Conservation (phyloP, 2,797 vertebrate species). For the Mormyrops boulengeri region DNA sequence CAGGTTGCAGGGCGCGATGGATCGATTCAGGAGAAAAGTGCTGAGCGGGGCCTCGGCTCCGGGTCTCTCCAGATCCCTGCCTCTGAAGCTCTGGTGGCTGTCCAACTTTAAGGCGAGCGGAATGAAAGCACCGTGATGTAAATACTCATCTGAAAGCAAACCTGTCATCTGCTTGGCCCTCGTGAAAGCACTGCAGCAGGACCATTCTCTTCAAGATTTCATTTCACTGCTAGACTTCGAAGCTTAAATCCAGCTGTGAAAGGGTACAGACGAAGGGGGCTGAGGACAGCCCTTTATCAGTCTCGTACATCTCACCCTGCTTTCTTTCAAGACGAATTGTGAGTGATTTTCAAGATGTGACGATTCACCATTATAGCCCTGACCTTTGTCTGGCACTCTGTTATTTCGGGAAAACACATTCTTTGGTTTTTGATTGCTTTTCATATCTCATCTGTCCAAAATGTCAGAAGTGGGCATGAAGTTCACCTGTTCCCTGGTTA, state of each 20-base stretch:
- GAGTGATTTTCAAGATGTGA: constrained; percentile 29
- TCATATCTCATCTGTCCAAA: constrained; percentile 20
- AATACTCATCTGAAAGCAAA: not conserved
- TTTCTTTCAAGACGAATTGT: constrained; percentile 19
- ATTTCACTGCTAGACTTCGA: not conserved
- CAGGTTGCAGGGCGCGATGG: not conserved
- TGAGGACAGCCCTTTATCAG: constrained; percentile 16
- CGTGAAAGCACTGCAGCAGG: not conserved
- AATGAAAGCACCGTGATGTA: not conserved
- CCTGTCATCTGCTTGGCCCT: not conserved
- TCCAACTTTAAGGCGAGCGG: not conserved
- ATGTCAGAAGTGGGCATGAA: constrained; percentile 37
- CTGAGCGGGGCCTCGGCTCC: not conserved
- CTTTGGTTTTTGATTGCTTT: constrained; percentile 36
- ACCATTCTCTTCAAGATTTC: constrained; percentile 1
- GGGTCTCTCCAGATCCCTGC: not conserved
- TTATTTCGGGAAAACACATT: constrained; percentile 27
- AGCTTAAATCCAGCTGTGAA: constrained; percentile 15
- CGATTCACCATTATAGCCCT: constrained; percentile 22
- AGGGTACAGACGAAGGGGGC: constrained; percentile 14
- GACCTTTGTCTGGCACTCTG: constrained; percentile 32
- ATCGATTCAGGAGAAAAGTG: not conserved
- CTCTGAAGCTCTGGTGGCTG: not conserved
- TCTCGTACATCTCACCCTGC: constrained; percentile 18
- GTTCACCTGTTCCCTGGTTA: constrained; percentile 30